Percentiles rank a stretch among this genome's conserved stretches.
phyloP scores from a whole-genome alignment of 2,888 invertebrate species.

The Pheosia tremula region DNA sequence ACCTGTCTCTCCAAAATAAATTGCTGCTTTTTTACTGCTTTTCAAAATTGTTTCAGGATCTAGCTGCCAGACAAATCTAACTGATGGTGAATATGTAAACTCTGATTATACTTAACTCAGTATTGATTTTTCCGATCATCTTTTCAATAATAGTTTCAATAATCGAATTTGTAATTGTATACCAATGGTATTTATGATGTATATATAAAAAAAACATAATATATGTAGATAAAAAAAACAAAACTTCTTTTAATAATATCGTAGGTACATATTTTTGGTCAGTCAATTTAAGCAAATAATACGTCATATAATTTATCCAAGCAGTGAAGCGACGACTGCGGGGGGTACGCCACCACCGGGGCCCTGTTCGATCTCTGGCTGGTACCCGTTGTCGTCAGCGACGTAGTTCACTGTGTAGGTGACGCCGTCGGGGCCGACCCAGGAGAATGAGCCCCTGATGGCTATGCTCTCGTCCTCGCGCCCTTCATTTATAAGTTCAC shows the following conservation, averaged over 20 bases:
- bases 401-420: conserved; percentile 69
- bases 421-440: conserved; percentile 70
- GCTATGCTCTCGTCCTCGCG: conserved; percentile 48
- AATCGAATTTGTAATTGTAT: too few relatives aligned
- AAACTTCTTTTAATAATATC: conserved; percentile 1
- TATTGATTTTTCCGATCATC: too few relatives aligned
- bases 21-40: too few relatives aligned
- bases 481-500: conserved; percentile 55
- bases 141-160: too few relatives aligned
- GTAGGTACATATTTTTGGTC: conserved; percentile 7
- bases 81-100: too few relatives aligned
- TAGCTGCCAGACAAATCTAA: too few relatives aligned
- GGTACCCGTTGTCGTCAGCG: conserved; percentile 79
- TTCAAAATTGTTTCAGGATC: too few relatives aligned
- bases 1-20: too few relatives aligned
- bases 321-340: conserved; percentile 31
- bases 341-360: conserved; percentile 40
- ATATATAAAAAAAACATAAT: too few relatives aligned
- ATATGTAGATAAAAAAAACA: neutral
- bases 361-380: conserved; percentile 55
- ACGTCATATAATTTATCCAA: conserved; percentile 25
- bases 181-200: too few relatives aligned
- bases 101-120: too few relatives aligned
- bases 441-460: conserved; percentile 65
- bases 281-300: conserved; percentile 1